Evolutionary conservation across 2,113 vertebrate genomes (phyloP), one percentile per base, ranked within the genome.

Genomic region (Aldabrachelys gigantea): DNA sequence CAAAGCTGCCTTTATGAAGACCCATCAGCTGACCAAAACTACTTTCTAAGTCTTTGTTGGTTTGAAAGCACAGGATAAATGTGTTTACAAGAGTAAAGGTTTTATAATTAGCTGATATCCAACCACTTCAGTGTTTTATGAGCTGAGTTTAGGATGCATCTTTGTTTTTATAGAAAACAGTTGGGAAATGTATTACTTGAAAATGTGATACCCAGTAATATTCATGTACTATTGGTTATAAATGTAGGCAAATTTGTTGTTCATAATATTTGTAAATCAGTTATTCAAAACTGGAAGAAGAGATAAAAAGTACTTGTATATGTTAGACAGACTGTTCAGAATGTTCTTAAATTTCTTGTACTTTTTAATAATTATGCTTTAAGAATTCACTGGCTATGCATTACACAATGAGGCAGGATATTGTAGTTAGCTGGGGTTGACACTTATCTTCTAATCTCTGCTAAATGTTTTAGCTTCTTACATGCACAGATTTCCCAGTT

Each of bases 1-100:
- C 2, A 90, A 96, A 88, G 21, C 27, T 85, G 29, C 6, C 25
- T 92, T 91, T 22, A 65, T 84, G 41, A 90, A 41, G 6, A 80
- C 31, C 27, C 31, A 44, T 87, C 8, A n/a, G 79, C 10, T 47
- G 44, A 4, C 1, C n/a, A 41, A 94, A 85, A 1, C 3, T 88
- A 11, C n/a, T 91, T 88, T 5, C 75, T 76, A 2, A 88, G 4
- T 69, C 35, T 56, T 5, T 80, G 3, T 53, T 85, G 11, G 2
- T 83, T n/a, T 82, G 29, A 79, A 80, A 7, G 1, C n/a, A 53
- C 1, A 53, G 2, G 3, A 41, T 81, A 85, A 75, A 50, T 0
- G 24, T 1, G 41, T 75, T 56, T 79, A 80, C 41, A 90, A 25
- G 8, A 78, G 50, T 65, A 49, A 49, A 79, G 27, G 2, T 49